A percentile compares a stretch with the other conserved stretches of the same genome.
phyloP scores from a whole-genome alignment of 2,888 invertebrate species.

The Andrena minutula region DNA sequence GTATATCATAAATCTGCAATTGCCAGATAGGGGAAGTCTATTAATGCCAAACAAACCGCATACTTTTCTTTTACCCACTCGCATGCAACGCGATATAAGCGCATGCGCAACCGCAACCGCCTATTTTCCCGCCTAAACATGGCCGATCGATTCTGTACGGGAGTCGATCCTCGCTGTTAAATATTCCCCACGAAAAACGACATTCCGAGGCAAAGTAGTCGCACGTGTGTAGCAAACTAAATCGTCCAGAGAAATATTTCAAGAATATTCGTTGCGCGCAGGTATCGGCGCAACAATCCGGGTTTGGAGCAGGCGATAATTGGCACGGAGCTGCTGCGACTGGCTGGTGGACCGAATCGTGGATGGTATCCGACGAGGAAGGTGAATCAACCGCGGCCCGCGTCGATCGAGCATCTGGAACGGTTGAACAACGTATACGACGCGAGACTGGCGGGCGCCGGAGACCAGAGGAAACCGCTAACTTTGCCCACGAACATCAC shows the following conservation, averaged over 20 bases:
- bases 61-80: too few species aligned
- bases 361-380: slow-evolving; percentile 93
- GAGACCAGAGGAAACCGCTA: slow-evolving; percentile 90
- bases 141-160: not conserved
- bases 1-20: too few species aligned
- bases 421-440: slow-evolving; percentile 86
- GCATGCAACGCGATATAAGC: not conserved
- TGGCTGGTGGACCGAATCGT: slow-evolving; percentile 93
- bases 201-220: not conserved
- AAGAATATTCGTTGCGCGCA: slow-evolving; percentile 38
- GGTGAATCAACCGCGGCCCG: slow-evolving; percentile 90
- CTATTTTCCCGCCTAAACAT: slow-evolving; percentile 1
- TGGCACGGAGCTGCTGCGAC: slow-evolving; percentile 92
- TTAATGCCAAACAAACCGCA: too few species aligned
- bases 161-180: too few species aligned
- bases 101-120: not conserved
- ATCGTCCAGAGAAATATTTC: not conserved
- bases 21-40: too few species aligned
- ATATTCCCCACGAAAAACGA: not conserved
- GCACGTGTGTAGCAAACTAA: not conserved
- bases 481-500: slow-evolving; percentile 95
- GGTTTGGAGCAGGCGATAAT: slow-evolving; percentile 87
- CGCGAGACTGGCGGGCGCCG: slow-evolving; percentile 84
- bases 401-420: slow-evolving; percentile 94
- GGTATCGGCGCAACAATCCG: slow-evolving; percentile 84